Conservation (phyloP, 2,888 invertebrate species). For the Esperia sulphurella region DNA sequence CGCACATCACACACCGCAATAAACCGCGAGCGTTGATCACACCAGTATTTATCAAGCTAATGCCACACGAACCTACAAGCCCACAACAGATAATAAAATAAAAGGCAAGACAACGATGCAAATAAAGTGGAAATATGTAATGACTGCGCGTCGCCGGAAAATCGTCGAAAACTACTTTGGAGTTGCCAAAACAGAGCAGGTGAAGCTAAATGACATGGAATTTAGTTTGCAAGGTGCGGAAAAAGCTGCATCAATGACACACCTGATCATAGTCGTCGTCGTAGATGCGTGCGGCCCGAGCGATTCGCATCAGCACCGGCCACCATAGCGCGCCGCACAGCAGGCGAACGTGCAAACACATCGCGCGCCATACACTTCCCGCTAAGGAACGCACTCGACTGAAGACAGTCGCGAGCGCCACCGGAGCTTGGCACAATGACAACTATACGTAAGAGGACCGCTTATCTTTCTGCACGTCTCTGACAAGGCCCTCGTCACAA, state of each 20-base stretch:
- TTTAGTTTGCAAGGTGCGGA: conserved; percentile 48
- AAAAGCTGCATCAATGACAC: conserved; percentile 58
- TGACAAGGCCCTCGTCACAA: conserved; percentile 41
- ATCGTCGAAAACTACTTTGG: conserved; percentile 35
- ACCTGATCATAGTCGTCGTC: conserved; percentile 77
- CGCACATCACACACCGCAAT: conserved; percentile 51
- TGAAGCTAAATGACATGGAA: conserved; percentile 59
- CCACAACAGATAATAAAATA: conserved; percentile 38
- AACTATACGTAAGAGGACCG: conserved; percentile 48
- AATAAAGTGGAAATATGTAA: conserved; percentile 58
- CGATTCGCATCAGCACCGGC: conserved; percentile 70
- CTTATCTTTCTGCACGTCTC: conserved; percentile 62
- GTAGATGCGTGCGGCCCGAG: conserved; percentile 59
- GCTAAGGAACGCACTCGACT: conserved; percentile 73
- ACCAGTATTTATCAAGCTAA: conserved; percentile 53
- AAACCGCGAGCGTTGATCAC: conserved; percentile 30
- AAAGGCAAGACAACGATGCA: conserved; percentile 50
- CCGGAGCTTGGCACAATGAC: conserved; percentile 70
- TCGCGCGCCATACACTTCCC: conserved; percentile 75
- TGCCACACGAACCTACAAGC: conserved; percentile 62
- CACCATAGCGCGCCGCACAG: conserved; percentile 75
- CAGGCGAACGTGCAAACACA: conserved; percentile 75
- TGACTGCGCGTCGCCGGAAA: conserved; percentile 51
- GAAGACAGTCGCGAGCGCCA: conserved; percentile 67
- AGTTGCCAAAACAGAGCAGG: conserved; percentile 50